These are phyloP conservation scores for Drosophila mercatorum DNA, from an alignment of 2,888 invertebrate genomes.

Conservation along the genomic window DNA sequence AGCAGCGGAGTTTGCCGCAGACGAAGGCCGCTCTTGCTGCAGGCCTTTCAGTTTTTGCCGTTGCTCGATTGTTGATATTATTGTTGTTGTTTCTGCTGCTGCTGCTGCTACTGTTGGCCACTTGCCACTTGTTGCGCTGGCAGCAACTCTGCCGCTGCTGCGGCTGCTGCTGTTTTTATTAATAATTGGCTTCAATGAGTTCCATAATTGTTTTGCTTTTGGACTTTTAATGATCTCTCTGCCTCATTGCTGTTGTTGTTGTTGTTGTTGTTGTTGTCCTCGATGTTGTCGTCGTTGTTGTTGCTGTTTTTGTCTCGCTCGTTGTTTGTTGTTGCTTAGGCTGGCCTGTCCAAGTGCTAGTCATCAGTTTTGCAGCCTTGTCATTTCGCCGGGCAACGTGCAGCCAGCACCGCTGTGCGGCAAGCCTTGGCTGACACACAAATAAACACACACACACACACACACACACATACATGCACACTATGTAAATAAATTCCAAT, in stretches of 20 bases:
- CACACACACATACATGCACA: background rate
- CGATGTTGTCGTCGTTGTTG: constrained; percentile 13
- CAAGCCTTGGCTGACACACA: constrained; percentile 15
- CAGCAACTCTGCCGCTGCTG: constrained; percentile 25
- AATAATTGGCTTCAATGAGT: constrained; percentile 84
- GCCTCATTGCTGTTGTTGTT: constrained; percentile 45
- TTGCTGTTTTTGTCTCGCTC: constrained; percentile 25
- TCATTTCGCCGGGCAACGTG: constrained; percentile 39
- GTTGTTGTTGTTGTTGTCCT: constrained; percentile 24
- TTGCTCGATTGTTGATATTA: constrained; percentile 22
- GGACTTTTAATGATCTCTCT: constrained; percentile 79
- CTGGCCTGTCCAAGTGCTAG: constrained; percentile 36
- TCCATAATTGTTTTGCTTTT: constrained; percentile 82
- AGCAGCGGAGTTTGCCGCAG: constrained; percentile 24
- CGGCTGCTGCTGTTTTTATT: constrained; percentile 66
- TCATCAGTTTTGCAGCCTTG: constrained; percentile 62
- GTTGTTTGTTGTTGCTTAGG: constrained; percentile 33
- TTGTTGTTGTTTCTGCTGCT: constrained; percentile 7
- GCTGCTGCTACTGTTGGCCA: constrained; percentile 44
- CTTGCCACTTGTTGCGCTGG: constrained; percentile 67
- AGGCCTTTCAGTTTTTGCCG: constrained; percentile 63
- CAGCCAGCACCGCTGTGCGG: constrained; percentile 23
- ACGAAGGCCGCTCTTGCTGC: constrained; percentile 52
- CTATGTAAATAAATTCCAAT: constrained; percentile 9
- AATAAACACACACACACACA: background rate